phyloP scores from a whole-genome alignment of 1,140 invertebrate species.

The Belonocnema kinseyi region DNA sequence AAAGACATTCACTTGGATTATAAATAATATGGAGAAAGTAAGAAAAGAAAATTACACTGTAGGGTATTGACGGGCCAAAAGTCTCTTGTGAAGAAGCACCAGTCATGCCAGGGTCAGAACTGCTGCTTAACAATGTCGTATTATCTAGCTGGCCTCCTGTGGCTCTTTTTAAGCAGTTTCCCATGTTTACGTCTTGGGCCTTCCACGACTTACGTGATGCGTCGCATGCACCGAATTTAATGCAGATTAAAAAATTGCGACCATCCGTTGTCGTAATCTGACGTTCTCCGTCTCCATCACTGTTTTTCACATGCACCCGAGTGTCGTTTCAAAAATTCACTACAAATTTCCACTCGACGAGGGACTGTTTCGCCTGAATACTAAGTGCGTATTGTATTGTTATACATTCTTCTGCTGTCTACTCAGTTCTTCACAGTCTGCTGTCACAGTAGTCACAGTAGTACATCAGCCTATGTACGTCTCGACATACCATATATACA shows the following conservation, averaged over 20 bases:
- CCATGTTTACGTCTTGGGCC: constrained; percentile 66
- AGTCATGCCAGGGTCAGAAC: constrained; percentile 69
- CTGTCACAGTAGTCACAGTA: too few relatives aligned
- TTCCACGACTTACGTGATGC: constrained; percentile 31
- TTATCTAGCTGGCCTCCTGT: constrained; percentile 76
- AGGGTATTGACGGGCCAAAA: constrained; percentile 71
- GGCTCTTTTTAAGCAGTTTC: constrained; percentile 77
- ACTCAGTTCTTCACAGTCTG: too few relatives aligned
- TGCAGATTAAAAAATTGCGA: constrained; percentile 33
- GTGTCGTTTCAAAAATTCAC: background rate
- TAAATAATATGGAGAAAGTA: constrained; percentile 22
- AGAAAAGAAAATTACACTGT: constrained; percentile 71
- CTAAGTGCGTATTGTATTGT: constrained; percentile 2
- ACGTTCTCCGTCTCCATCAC: constrained; percentile 13
- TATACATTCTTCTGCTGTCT: background rate
- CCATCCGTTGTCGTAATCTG: background rate
- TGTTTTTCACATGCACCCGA: background rate
- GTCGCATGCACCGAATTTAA: constrained; percentile 17
- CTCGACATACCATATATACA: too few relatives aligned
- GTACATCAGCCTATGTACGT: too few relatives aligned
- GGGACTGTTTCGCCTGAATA: background rate
- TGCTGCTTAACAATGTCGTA: constrained; percentile 76
- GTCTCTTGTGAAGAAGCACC: constrained; percentile 74
- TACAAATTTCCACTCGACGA: background rate
- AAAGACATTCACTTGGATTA: constrained; percentile 10